Conservation (phyloP, 2,113 vertebrate species). For the Pogona vitticeps region DNA sequence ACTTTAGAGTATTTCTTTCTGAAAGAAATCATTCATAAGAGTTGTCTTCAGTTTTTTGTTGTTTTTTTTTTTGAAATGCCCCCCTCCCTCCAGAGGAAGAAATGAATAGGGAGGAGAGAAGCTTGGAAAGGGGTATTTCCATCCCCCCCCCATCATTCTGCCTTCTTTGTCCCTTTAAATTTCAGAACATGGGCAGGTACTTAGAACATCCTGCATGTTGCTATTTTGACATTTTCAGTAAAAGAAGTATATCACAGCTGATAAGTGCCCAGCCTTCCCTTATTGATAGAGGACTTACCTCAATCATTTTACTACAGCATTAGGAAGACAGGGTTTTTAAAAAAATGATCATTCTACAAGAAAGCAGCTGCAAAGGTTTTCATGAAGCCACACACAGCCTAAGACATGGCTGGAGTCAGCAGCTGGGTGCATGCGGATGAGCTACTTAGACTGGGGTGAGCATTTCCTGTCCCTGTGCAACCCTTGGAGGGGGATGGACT, state of each 20-base stretch:
- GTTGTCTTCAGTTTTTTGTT: background rate
- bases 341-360: too few species aligned
- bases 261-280: background rate
- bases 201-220: background rate
- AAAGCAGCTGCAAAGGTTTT: background rate
- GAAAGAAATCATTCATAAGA: background rate
- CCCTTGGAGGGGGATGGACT: too few species aligned
- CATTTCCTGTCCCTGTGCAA: too few species aligned
- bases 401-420: background rate
- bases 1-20: background rate
- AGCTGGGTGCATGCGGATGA: background rate
- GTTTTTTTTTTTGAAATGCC: too few species aligned
- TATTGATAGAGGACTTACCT: background rate
- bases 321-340: background rate
- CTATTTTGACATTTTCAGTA: background rate
- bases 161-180: background rate
- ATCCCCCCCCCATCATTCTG: too few species aligned
- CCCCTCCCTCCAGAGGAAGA: too few species aligned
- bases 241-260: background rate
- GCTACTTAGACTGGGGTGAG: background rate
- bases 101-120: too few species aligned
- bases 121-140: too few species aligned
- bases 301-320: background rate
- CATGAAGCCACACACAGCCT: background rate
- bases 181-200: background rate